Base-by-base conservation (phyloP, 1,140 invertebrate species). In the Ceratina australensis region DNA sequence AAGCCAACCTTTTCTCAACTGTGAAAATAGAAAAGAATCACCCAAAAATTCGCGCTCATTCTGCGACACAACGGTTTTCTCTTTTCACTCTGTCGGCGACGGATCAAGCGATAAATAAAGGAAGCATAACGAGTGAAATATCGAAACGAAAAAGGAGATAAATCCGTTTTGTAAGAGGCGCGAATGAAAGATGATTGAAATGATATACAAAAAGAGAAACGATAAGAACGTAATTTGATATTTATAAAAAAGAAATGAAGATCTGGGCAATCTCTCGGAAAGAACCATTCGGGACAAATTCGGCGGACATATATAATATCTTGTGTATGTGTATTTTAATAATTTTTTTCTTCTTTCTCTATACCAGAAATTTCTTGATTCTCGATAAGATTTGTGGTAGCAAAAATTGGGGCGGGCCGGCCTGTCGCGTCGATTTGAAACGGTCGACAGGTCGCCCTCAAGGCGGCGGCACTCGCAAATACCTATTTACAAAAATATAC, bases 401-500 rank as follows among this genome's bases (percentile, higher is more conserved):
- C 89, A 89, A 90, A 90, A 89, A 87, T 88, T 87, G 88, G 89
- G 88, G 87, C 86, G 89, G 88, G 82, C 77, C 79, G 80, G 72
- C 84, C 84, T 80, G 84, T 68, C 86, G 79, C 68, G 69, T 77
- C 15, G 1, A 16, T 56, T 67, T n/a, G 20, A 15, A n/a, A 68
- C 47, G 67, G 8, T 28, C 73, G 80, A 66, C 72, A 67, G 78
- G 80, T 85, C 81, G 78, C 86, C 89, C 88, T 90, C 85, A 89
- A 90, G 89, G 89, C 89, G 89, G 89, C 90, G 86, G 88, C 89
- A 90, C 84, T 90, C 89, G 88, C 89, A 90, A 85, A 91, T 90
- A 89, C 85, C 88, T 92, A 92, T 92, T 92, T 92, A 92, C 91
- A 92, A 92, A 92, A 92, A 92, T 92, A 92, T 92, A 92, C 90